phyloP scores from a whole-genome alignment of 2,113 vertebrate species.

The Porphyrio hochstetteri region DNA sequence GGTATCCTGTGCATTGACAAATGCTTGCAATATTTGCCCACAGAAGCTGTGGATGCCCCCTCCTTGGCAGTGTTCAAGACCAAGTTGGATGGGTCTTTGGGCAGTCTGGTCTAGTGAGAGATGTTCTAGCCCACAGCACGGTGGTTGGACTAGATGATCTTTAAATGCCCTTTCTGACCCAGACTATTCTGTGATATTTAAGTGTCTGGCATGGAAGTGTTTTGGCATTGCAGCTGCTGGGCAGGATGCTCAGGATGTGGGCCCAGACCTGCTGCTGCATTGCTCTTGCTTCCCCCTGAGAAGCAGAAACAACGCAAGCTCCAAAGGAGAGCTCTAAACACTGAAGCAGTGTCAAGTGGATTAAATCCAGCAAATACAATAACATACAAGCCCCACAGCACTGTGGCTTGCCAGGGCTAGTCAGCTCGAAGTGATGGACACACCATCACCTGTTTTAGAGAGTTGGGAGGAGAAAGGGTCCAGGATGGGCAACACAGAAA shows the following conservation, averaged over 20 bases:
- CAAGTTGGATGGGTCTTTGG: not conserved
- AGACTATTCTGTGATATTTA: not conserved
- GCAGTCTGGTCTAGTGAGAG: not conserved
- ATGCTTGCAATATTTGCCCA: not conserved
- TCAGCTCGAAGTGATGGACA: not conserved
- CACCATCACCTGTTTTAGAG: not conserved
- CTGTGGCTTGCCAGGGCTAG: not conserved
- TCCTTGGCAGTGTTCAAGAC: too few relatives aligned
- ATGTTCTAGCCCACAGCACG: not conserved
- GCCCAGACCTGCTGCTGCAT: not conserved
- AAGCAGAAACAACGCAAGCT: not conserved
- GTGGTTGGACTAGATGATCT: not conserved
- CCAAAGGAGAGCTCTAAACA: not conserved
- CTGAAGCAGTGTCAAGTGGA: not conserved
- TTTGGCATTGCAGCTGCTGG: not conserved
- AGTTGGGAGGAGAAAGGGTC: accelerated
- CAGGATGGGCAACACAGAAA: not conserved
- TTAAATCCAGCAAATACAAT: not conserved
- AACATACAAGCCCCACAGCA: not conserved
- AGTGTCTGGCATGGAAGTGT: not conserved
- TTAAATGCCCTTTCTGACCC: not conserved
- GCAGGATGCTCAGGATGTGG: accelerated
- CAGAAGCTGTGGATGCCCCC: not conserved
- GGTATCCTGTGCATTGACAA: accelerated
- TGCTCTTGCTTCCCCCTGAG: not conserved